These are phyloP conservation scores for Pygoscelis antarcticus DNA, from an alignment of 2,113 vertebrate species.

Conservation along the genomic window DNA sequence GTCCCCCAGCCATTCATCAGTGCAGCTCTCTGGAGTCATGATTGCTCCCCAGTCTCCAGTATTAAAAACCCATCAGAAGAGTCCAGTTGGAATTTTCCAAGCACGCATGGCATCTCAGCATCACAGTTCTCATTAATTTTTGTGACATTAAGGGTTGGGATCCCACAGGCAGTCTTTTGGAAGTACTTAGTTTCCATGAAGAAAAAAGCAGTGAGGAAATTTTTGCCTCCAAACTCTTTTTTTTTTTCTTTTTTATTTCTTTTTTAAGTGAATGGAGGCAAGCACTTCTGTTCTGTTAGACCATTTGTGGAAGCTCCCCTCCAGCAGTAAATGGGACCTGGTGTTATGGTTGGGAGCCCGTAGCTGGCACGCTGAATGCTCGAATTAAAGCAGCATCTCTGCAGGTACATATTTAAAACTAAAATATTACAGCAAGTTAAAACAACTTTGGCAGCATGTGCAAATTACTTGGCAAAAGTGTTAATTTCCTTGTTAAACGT, in stretches of 20 bases:
- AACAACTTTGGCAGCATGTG: slow-evolving; percentile 62
- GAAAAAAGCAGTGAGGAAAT: neutral
- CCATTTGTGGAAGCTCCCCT: neutral
- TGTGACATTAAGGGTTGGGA: neutral
- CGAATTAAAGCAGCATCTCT: slow-evolving; percentile 27
- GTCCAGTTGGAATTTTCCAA: slow-evolving; percentile 36
- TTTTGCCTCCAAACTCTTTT: neutral
- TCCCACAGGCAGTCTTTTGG: neutral
- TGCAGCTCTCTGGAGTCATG: neutral
- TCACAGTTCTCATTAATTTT: neutral
- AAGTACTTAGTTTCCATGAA: neutral
- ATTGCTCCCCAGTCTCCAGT: neutral
- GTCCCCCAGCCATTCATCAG: slow-evolving; percentile 32
- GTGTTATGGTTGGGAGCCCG: neutral
- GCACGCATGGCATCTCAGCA: neutral
- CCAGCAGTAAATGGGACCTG: neutral
- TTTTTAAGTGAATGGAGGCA: neutral
- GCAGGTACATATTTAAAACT: slow-evolving; percentile 56
- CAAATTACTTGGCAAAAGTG: slow-evolving; percentile 65
- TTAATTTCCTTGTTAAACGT: slow-evolving; percentile 67
- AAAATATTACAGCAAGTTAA: slow-evolving; percentile 62
- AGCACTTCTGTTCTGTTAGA: neutral
- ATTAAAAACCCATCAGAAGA: slow-evolving; percentile 43
- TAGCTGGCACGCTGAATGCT: neutral
- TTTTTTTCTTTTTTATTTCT: neutral